These are phyloP conservation scores for Lycia hirtaria DNA, from an alignment of 2,888 invertebrate genomes.

Conservation along the genomic window DNA sequence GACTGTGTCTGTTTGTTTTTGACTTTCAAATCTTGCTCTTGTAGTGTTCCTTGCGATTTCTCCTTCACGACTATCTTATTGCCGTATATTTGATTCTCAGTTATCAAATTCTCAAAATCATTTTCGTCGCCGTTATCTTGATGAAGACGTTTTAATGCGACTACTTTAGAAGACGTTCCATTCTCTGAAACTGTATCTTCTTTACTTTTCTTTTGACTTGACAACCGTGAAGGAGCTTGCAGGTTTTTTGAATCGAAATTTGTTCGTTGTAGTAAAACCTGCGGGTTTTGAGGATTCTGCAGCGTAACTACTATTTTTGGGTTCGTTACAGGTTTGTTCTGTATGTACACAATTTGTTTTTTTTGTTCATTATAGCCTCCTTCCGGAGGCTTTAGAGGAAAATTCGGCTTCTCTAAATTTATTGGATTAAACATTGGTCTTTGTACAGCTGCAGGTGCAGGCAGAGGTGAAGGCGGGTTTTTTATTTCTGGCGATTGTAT, in stretches of 20 bases:
- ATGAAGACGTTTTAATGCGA: constrained; percentile 77
- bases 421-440: constrained; percentile 62
- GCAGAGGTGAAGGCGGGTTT: constrained; percentile 44
- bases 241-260: constrained; percentile 77
- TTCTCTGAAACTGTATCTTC: constrained; percentile 66
- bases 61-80: constrained; percentile 85
- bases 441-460: constrained; percentile 33
- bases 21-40: constrained; percentile 72
- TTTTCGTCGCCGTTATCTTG: constrained; percentile 81
- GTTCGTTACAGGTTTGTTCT: constrained; percentile 66
- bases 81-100: constrained; percentile 84
- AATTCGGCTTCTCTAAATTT: constrained; percentile 59
- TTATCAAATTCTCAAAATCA: constrained; percentile 83
- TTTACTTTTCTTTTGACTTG: constrained; percentile 74
- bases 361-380: constrained; percentile 64
- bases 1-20: constrained; percentile 58
- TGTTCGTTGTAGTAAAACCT: constrained; percentile 70
- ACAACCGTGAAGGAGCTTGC: constrained; percentile 80
- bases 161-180: constrained; percentile 71
- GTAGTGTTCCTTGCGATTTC: constrained; percentile 74
- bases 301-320: constrained; percentile 74
- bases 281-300: constrained; percentile 64
- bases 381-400: constrained; percentile 64
- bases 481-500: constrained; percentile 56
- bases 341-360: constrained; percentile 74